Evolutionary conservation across 2,797 vertebrate species (phyloP).

Genomic region (Hafferia zeledoni): DNA sequence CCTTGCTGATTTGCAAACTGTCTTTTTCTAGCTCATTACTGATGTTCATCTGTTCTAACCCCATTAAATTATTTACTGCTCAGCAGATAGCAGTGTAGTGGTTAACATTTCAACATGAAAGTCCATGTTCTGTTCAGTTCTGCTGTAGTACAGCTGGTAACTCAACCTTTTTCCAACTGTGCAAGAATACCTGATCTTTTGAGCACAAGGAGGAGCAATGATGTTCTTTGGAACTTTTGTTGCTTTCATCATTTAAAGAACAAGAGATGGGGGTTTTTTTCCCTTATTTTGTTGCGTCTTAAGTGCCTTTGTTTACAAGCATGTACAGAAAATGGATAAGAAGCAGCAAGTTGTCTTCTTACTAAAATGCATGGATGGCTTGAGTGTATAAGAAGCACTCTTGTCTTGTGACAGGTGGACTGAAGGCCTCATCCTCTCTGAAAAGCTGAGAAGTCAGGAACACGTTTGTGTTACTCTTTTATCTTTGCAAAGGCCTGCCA

Average conservation of each 20-base stretch:
- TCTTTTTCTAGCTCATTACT: background rate
- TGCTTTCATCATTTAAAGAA: background rate
- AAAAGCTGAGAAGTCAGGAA: background rate
- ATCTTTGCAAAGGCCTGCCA: background rate
- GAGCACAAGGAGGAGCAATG: background rate
- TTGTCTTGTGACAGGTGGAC: background rate
- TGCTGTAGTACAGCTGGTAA: background rate
- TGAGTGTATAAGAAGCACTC: background rate
- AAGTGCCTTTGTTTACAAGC: background rate
- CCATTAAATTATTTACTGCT: background rate
- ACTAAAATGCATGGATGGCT: background rate
- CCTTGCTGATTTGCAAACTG: background rate
- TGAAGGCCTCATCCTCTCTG: background rate
- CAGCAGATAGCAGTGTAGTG: background rate
- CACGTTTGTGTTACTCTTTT: background rate
- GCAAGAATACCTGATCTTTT: background rate
- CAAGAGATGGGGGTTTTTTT: background rate
- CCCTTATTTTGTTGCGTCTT: background rate
- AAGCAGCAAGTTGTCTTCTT: background rate
- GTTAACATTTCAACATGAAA: background rate
- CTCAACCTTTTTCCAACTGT: background rate
- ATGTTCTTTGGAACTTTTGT: background rate
- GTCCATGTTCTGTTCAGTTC: background rate
- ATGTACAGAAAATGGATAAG: accelerated
- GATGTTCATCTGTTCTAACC: background rate